These are phyloP conservation scores for Pollimyrus isidori DNA, from an alignment of 2,113 vertebrate genomes.

Conservation along the genomic window DNA sequence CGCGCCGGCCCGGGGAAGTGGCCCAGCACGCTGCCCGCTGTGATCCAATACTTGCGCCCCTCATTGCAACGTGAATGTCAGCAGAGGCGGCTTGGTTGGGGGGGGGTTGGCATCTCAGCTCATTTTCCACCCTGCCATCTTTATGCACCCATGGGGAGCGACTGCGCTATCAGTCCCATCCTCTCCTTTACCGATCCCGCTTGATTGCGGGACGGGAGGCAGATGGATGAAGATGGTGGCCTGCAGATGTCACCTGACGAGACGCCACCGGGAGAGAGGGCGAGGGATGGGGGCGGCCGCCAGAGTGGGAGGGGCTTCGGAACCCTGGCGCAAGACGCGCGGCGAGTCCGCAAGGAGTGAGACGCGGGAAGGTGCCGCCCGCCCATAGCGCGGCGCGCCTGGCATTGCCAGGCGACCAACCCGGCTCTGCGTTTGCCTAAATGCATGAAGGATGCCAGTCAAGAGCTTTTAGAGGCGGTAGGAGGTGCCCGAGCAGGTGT, in stretches of 20 bases:
- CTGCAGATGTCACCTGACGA: slow-evolving; percentile 14
- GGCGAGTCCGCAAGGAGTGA: background rate
- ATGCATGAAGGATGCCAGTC: background rate
- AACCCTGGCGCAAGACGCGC: background rate
- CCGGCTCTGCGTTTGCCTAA: background rate
- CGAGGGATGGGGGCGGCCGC: background rate
- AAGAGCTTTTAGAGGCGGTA: background rate
- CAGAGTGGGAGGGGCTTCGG: background rate
- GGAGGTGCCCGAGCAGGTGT: background rate
- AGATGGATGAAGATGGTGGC: slow-evolving; percentile 48
- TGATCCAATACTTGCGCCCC: too few relatives aligned
- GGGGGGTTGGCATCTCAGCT: too few relatives aligned
- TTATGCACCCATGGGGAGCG: slow-evolving; percentile 47
- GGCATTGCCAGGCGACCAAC: background rate
- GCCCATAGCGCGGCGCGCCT: background rate
- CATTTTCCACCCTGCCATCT: slow-evolving; percentile 50
- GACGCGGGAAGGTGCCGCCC: background rate
- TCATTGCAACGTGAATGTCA: too few relatives aligned
- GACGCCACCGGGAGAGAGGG: background rate
- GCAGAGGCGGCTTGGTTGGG: too few relatives aligned
- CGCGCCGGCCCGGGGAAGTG: too few relatives aligned
- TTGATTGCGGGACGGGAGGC: slow-evolving; percentile 60
- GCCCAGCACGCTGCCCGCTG: too few relatives aligned
- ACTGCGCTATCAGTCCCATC: slow-evolving; percentile 58
- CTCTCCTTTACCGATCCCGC: slow-evolving; percentile 61